phyloP scores from a whole-genome alignment of 2,113 vertebrate species.

The Python bivittatus region DNA sequence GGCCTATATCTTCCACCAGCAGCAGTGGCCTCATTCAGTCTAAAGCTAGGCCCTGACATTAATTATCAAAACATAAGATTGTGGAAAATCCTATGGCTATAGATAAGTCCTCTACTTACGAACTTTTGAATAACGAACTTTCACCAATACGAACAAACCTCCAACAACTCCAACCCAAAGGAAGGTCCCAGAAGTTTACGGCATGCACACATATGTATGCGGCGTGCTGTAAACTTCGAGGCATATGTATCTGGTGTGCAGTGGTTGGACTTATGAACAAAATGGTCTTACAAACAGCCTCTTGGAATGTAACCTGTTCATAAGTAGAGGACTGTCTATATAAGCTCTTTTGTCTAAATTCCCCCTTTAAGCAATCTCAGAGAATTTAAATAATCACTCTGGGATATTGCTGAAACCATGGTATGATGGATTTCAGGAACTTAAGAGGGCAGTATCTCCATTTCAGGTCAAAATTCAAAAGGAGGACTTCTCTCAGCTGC shows the following conservation, averaged over 20 bases:
- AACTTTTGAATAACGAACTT: no score
- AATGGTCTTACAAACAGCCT: no score
- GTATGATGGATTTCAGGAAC: neutral
- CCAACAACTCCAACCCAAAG: no score
- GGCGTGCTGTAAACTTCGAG: no score
- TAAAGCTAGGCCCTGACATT: neutral
- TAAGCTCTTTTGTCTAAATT: neutral
- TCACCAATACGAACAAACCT: no score
- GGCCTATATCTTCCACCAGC: neutral
- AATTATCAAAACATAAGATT: neutral
- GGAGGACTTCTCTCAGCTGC: neutral
- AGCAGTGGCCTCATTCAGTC: neutral
- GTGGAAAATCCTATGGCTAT: neutral
- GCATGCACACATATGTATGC: no score
- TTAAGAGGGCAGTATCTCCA: neutral
- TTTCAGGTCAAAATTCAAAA: neutral
- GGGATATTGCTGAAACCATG: neutral
- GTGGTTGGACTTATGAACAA: no score
- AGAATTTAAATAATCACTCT: neutral
- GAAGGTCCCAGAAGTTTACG: no score
- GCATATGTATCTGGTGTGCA: no score
- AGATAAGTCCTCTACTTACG: no score
- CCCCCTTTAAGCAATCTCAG: neutral
- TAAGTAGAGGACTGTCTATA: no score
- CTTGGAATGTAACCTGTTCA: no score